Conservation (phyloP, 2,888 invertebrate genomes). For the Exocentrus adspersus region DNA sequence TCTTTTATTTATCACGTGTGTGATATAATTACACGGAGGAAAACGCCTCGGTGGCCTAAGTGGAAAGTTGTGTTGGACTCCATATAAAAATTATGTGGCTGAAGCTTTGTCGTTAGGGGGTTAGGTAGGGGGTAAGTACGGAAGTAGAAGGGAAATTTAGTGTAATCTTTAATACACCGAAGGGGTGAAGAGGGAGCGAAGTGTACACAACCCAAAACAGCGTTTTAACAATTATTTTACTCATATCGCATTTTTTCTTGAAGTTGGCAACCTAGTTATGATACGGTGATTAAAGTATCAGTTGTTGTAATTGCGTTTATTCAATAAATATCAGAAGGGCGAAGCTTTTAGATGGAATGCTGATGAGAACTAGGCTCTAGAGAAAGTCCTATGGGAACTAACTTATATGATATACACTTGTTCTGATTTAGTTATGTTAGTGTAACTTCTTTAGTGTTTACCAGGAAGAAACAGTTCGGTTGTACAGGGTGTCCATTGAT, state of each 20-base stretch:
- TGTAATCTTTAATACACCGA: too few relatives aligned
- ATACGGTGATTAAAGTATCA: too few relatives aligned
- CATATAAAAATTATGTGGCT: background rate
- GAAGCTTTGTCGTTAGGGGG: background rate
- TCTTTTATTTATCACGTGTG: constrained; percentile 32
- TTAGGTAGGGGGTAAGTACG: background rate
- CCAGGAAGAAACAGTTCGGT: constrained; percentile 25
- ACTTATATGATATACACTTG: constrained; percentile 21
- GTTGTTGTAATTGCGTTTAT: too few relatives aligned
- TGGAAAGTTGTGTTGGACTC: constrained; percentile 22
- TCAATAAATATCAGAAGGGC: too few relatives aligned
- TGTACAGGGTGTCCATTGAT: too few relatives aligned
- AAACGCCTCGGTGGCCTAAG: constrained; percentile 10
- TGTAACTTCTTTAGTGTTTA: constrained; percentile 19
- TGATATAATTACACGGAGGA: constrained; percentile 27
- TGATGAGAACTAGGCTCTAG: background rate
- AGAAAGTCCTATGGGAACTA: constrained; percentile 13
- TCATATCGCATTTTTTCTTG: too few relatives aligned
- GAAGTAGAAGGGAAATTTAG: too few relatives aligned
- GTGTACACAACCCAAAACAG: too few relatives aligned
- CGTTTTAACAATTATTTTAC: too few relatives aligned
- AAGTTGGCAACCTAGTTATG: too few relatives aligned
- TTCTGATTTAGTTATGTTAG: constrained; percentile 8
- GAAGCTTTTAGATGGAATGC: too few relatives aligned
- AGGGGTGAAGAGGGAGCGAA: too few relatives aligned